Evolutionary conservation across 2,797 vertebrate genomes (phyloP).

Genomic region (Silurus lanzhouensis): DNA sequence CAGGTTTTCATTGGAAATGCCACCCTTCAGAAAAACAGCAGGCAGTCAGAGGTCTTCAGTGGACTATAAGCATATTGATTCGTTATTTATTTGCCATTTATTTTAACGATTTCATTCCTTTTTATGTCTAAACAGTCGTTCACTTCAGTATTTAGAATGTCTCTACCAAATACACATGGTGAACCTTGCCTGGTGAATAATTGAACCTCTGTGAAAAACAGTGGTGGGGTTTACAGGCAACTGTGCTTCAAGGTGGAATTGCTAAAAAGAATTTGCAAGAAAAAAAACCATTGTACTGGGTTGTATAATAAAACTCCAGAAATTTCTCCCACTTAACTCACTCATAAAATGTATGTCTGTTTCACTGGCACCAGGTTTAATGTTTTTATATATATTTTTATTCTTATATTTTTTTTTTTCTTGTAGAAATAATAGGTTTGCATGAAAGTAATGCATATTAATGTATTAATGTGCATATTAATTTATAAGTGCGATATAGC

Average conservation of each 20-base stretch:
- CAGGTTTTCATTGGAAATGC: slow-evolving; percentile 63
- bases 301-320: neutral
- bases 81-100: slow-evolving; percentile 72
- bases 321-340: neutral
- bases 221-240: neutral
- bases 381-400: too few relatives aligned
- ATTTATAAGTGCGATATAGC: slow-evolving; percentile 3
- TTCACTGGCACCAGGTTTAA: neutral
- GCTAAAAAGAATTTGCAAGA: neutral
- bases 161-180: slow-evolving; percentile 60
- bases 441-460: too few relatives aligned
- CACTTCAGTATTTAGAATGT: slow-evolving; percentile 71
- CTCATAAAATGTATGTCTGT: neutral
- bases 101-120: slow-evolving; percentile 59
- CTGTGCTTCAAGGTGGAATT: neutral
- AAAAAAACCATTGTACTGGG: too few relatives aligned
- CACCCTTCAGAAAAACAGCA: slow-evolving; percentile 53
- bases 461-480: neutral
- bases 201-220: neutral
- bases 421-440: too few relatives aligned
- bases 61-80: slow-evolving; percentile 47
- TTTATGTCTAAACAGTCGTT: slow-evolving; percentile 56
- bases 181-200: slow-evolving; percentile 67
- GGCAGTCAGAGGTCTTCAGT: slow-evolving; percentile 22
- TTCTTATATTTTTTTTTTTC: too few relatives aligned